These are phyloP conservation scores for Strongylocentrotus purpuratus DNA, from an alignment of 35 echinoderm and acorn worm genomes.

Conservation along the genomic window DNA sequence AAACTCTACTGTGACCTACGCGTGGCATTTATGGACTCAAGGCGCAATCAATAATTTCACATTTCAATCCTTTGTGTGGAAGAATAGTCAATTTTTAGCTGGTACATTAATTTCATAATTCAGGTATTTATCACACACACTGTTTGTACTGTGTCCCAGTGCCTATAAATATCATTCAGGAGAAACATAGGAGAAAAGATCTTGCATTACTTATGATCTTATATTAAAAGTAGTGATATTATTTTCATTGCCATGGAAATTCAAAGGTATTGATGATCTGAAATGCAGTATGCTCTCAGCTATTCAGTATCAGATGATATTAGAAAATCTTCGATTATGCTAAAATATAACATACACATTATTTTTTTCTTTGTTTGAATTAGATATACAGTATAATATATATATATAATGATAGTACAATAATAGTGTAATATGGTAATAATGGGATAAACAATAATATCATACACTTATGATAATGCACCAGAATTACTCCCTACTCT, in stretches of 20 bases:
- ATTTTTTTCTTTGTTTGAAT: not conserved
- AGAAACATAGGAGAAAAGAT: not conserved
- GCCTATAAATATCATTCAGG: not conserved
- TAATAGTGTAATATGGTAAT: too few relatives aligned
- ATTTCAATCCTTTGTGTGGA: not conserved
- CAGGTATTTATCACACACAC: not conserved
- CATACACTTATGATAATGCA: too few relatives aligned
- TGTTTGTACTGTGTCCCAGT: not conserved
- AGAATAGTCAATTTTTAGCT: not conserved
- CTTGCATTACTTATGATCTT: not conserved
- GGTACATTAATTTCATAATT: slow-evolving; percentile 12
- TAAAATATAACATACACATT: not conserved
- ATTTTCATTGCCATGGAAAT: not conserved
- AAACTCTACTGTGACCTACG: not conserved
- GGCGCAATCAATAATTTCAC: not conserved
- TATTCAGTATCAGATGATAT: not conserved
- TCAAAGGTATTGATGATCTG: not conserved
- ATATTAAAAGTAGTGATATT: not conserved
- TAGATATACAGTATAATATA: not conserved
- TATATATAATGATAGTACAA: not conserved
- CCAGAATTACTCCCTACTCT: too few relatives aligned
- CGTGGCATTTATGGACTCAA: not conserved
- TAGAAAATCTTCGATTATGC: not conserved
- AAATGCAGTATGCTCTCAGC: not conserved
- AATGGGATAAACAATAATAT: too few relatives aligned